These are phyloP conservation scores for Columba janthina DNA, from an alignment of 2,113 vertebrate species.

Conservation along the genomic window DNA sequence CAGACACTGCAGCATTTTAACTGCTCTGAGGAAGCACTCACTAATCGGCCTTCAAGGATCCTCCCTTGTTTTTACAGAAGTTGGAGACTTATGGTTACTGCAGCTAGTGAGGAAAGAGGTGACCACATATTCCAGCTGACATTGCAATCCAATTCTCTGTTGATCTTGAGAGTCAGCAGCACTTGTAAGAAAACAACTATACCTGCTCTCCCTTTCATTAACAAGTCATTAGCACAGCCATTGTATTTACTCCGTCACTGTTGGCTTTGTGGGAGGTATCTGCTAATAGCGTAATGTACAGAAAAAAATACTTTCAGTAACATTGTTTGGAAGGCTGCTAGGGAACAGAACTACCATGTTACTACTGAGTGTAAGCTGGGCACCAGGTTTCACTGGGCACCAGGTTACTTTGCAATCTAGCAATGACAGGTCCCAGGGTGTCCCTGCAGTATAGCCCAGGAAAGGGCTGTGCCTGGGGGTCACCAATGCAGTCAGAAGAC, in stretches of 20 bases:
- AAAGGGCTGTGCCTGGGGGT: not conserved
- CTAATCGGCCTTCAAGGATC: not conserved
- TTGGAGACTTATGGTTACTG: not conserved
- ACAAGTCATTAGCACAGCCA: not conserved
- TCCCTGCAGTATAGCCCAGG: not conserved
- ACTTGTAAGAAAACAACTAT: not conserved
- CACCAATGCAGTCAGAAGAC: not conserved
- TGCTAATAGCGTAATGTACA: not conserved
- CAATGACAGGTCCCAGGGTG: not conserved
- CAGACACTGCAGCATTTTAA: not conserved
- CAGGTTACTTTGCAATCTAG: accelerated
- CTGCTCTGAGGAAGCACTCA: not conserved
- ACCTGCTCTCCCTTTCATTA: not conserved
- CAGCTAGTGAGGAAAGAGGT: not conserved
- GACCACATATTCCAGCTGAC: not conserved
- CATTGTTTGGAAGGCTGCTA: not conserved
- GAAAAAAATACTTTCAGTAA: not conserved
- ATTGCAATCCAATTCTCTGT: not conserved
- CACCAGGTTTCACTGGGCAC: not conserved
- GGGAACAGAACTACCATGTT: not conserved
- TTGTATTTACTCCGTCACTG: not conserved
- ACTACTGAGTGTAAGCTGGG: not conserved
- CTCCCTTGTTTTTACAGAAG: not conserved
- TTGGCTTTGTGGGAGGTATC: slow-evolving; percentile 25
- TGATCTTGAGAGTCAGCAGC: not conserved